Evolutionary conservation across 1,140 invertebrate genomes (phyloP).

Genomic region (Dendroctonus valens): DNA sequence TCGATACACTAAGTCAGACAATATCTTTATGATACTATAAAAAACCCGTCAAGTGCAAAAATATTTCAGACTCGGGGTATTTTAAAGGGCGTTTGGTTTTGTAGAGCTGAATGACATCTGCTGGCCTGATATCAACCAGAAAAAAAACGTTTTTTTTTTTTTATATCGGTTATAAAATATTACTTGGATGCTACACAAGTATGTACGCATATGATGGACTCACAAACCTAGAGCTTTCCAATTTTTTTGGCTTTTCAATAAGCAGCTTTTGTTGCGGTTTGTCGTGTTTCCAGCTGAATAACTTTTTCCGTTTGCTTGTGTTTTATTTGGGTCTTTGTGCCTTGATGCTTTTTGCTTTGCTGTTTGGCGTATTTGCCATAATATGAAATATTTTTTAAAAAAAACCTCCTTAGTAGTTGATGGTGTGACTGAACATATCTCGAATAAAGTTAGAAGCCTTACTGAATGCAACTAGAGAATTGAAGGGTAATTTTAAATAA

Average conservation of each 20-base stretch:
- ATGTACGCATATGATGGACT: not conserved
- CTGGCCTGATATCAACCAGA: slow-evolving; percentile 5
- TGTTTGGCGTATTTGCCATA: too few species aligned
- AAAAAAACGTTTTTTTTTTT: not conserved
- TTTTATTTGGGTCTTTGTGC: too few species aligned
- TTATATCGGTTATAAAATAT: not conserved
- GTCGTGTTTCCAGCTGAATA: too few species aligned
- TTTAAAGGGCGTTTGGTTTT: slow-evolving; percentile 22
- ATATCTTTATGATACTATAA: slow-evolving; percentile 24
- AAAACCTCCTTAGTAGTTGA: too few species aligned
- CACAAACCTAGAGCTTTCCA: not conserved
- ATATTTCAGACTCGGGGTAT: slow-evolving; percentile 16
- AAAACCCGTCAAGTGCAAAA: slow-evolving; percentile 15
- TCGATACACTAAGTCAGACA: slow-evolving; percentile 22
- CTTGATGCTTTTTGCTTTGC: too few species aligned
- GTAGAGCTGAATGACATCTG: slow-evolving; percentile 3
- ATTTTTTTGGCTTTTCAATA: not conserved
- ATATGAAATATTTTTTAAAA: too few species aligned
- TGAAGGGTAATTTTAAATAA: too few species aligned
- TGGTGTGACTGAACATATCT: too few species aligned
- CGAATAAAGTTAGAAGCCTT: too few species aligned
- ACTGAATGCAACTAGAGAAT: too few species aligned
- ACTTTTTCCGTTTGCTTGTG: too few species aligned
- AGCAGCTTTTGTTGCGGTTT: too few species aligned
- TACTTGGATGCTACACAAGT: not conserved